Conservation (phyloP, 2,113 vertebrate species). For the Alosa alosa region DNA sequence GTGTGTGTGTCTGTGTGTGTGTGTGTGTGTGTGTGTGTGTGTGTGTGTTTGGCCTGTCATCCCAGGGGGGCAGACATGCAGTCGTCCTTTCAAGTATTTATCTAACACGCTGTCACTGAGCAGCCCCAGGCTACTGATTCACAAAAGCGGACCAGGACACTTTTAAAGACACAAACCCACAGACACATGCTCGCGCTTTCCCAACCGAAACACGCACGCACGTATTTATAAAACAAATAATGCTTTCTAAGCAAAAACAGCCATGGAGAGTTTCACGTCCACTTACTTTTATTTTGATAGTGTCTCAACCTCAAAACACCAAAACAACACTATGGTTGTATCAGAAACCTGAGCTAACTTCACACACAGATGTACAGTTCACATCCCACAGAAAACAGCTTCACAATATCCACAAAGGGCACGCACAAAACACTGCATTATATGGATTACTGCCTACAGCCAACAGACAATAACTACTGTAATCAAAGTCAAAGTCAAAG, state of each 20-base stretch:
- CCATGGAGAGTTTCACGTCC: neutral
- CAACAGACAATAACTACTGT: neutral
- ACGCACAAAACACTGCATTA: neutral
- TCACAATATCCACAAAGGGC: neutral
- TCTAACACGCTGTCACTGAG: slow-evolving; percentile 17
- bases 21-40: slow-evolving; percentile 25
- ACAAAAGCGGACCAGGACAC: slow-evolving; percentile 8
- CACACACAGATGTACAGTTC: too few species aligned
- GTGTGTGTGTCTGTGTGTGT: too few species aligned
- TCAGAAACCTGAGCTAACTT: neutral
- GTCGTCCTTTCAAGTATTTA: slow-evolving; percentile 38
- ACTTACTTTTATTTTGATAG: neutral
- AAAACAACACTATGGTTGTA: neutral
- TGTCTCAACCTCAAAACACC: neutral
- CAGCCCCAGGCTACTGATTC: slow-evolving; percentile 26
- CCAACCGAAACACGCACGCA: neutral
- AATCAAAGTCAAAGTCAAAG: too few species aligned
- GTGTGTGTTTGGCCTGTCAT: slow-evolving; percentile 37
- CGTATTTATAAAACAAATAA: neutral
- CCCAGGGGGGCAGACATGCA: slow-evolving; percentile 39
- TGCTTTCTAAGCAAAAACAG: neutral
- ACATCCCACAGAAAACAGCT: neutral
- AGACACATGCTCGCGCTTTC: neutral
- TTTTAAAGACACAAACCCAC: slow-evolving; percentile 10
- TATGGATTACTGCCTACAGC: neutral